phyloP scores from a whole-genome alignment of 2,797 vertebrate species.

The Ptychobarbus kaznakovi region DNA sequence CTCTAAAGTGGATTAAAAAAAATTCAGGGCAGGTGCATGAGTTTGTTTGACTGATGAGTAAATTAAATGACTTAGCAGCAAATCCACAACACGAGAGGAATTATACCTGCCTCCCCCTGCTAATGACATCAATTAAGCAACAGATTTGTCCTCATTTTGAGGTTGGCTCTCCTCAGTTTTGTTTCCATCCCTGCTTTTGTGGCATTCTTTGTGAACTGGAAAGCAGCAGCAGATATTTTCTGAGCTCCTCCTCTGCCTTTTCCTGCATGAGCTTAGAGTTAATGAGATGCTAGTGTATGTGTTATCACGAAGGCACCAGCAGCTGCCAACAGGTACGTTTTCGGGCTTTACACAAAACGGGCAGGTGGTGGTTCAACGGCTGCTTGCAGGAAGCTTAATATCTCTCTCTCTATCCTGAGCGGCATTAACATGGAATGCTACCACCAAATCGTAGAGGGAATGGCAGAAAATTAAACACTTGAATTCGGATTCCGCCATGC shows the following conservation, averaged over 20 bases:
- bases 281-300: conserved; percentile 63
- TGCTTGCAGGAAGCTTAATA: conserved; percentile 56
- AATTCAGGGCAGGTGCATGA: conserved; percentile 21
- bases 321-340: conserved; percentile 65
- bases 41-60: conserved; percentile 56
- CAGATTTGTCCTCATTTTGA: conserved; percentile 62
- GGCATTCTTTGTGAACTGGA: conserved; percentile 49
- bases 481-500: conserved; percentile 58
- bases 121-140: conserved; percentile 64
- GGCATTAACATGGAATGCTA: conserved; percentile 56
- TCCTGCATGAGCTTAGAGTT: conserved; percentile 42
- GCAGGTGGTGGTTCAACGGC: conserved; percentile 59
- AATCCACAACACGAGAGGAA: conserved; percentile 52
- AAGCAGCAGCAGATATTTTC: conserved; percentile 50
- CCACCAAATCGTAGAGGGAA: conserved; percentile 60
- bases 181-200: conserved; percentile 43
- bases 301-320: conserved; percentile 63
- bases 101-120: conserved; percentile 46
- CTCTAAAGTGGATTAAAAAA: neutral
- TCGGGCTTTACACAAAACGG: conserved; percentile 58
- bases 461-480: conserved; percentile 64
- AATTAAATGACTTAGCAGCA: conserved; percentile 54
- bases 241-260: conserved; percentile 47
- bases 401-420: conserved; percentile 29
- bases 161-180: conserved; percentile 54